Base-by-base conservation (phyloP, 2,797 vertebrate genomes). In the Eurystomus glaucurus region DNA sequence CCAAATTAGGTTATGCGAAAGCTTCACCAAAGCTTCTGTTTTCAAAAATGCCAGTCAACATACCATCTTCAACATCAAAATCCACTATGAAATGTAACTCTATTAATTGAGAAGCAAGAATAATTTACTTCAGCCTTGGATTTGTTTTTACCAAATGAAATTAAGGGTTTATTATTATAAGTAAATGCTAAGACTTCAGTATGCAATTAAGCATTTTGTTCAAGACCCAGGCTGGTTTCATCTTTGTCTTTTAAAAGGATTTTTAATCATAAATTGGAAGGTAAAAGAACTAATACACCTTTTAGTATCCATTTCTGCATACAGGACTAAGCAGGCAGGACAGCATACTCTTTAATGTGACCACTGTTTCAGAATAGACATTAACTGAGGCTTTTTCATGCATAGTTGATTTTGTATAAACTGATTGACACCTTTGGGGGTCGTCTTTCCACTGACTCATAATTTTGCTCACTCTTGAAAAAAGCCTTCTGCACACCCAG, bases 381-480 rank as follows among this genome's bases (percentile, higher is more conserved):
- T 97, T 98, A 98, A 98, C 97, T 90, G 98, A 98, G 96, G 98
- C 99, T 98, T 99, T 99, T 99, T 99, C 98, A 99, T 98, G 98
- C 98, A 97, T 97, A 98, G 98, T 99, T 99, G 99, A 98, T 99
- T 99, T 98, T 98, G 98, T 98, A 97, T 98, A 98, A 99, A 98
- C 99, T 99, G 99, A 99, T 99, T 99, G 99, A 99, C 99, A 99
- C 98, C 98, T 99, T 98, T 97, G 98, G 98, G 98, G 98, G 98
- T 98, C 97, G 22, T 98, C 98, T 98, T 98, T 98, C 98, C 98
- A 98, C 98, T 93, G 95, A 98, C 98, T 98, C 98, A 98, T 98
- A 99, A 99, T 98, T 99, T 98, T 99, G 96, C 98, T 97, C 91
- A 96, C 98, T 98, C 98, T 96, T 83, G 93, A 97, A 98, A 98